These are phyloP conservation scores for Ips nitidus DNA, from an alignment of 1,140 invertebrate genomes.

Conservation along the genomic window DNA sequence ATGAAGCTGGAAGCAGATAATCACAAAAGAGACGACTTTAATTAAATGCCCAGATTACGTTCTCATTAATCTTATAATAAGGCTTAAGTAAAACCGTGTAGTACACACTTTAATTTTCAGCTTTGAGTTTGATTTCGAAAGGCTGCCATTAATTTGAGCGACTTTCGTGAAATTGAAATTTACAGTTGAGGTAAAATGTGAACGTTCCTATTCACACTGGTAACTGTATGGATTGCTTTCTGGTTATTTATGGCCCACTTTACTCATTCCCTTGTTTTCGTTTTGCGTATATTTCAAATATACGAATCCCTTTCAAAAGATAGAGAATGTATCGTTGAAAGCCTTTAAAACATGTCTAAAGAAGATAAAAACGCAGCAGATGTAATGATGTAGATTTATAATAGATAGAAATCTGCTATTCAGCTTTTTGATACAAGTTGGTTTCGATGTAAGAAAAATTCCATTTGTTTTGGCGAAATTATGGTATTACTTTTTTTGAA, in stretches of 20 bases:
- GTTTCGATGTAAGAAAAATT: too few relatives aligned
- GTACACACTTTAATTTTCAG: neutral
- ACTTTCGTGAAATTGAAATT: neutral
- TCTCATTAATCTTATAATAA: neutral
- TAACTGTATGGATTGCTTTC: neutral
- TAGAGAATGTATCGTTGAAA: too few relatives aligned
- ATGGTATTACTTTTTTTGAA: too few relatives aligned
- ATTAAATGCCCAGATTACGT: constrained; percentile 1
- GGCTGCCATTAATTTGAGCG: constrained; percentile 1
- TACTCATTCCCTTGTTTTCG: too few relatives aligned
- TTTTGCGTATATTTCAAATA: too few relatives aligned
- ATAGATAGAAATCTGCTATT: too few relatives aligned
- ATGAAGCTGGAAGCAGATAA: neutral
- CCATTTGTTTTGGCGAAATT: too few relatives aligned
- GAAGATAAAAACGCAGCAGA: too few relatives aligned
- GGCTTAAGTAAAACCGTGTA: neutral
- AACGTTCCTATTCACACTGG: neutral
- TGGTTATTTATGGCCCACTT: neutral
- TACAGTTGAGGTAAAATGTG: neutral
- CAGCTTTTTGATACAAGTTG: too few relatives aligned
- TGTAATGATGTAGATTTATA: too few relatives aligned
- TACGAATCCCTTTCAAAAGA: too few relatives aligned
- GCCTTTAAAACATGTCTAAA: too few relatives aligned
- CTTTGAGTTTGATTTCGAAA: neutral
- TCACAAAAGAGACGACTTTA: constrained; percentile 1